A percentile compares a stretch with the other conserved stretches of the same genome.
These are phyloP conservation scores for Schrankia costaestrigalis DNA, from an alignment of 2,888 invertebrate species.

Conservation along the genomic window DNA sequence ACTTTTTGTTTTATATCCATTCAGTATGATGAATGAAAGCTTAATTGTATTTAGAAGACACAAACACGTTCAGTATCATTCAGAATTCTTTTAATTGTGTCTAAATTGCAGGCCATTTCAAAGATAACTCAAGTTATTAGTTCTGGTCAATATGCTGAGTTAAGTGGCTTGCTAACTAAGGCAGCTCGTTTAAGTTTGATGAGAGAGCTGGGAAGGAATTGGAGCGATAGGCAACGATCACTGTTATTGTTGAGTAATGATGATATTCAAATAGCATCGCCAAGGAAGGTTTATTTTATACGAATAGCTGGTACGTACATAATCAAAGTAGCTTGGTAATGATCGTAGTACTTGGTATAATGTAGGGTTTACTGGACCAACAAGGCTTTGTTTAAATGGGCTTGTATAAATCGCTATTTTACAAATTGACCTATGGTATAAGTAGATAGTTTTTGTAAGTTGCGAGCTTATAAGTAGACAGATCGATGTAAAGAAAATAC, in stretches of 20 bases:
- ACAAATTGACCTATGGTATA: too few species aligned
- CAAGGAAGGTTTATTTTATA: slow-evolving; percentile 72
- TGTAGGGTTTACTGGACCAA: too few species aligned
- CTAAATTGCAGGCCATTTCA: slow-evolving; percentile 64
- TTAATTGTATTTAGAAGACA: too few species aligned
- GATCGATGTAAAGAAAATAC: too few species aligned
- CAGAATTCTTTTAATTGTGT: background rate
- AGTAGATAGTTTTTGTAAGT: too few species aligned
- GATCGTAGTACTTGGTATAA: too few species aligned
- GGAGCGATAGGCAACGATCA: slow-evolving; percentile 59
- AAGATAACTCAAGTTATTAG: slow-evolving; percentile 68
- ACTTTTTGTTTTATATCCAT: too few species aligned
- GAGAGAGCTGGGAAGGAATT: slow-evolving; percentile 68
- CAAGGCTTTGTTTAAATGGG: too few species aligned
- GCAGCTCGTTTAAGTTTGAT: slow-evolving; percentile 63
- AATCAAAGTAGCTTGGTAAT: too few species aligned
- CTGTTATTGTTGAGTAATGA: slow-evolving; percentile 55
- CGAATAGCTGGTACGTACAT: slow-evolving; percentile 61
- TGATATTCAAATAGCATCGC: slow-evolving; percentile 71
- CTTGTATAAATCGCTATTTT: too few species aligned
- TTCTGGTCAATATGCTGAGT: slow-evolving; percentile 53
- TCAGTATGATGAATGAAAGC: too few species aligned
- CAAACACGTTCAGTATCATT: background rate
- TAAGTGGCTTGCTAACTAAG: slow-evolving; percentile 69
- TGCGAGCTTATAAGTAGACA: too few species aligned